These are phyloP conservation scores for Magallana ariakensis DNA, from an alignment of 1,140 invertebrate genomes.

Conservation along the genomic window DNA sequence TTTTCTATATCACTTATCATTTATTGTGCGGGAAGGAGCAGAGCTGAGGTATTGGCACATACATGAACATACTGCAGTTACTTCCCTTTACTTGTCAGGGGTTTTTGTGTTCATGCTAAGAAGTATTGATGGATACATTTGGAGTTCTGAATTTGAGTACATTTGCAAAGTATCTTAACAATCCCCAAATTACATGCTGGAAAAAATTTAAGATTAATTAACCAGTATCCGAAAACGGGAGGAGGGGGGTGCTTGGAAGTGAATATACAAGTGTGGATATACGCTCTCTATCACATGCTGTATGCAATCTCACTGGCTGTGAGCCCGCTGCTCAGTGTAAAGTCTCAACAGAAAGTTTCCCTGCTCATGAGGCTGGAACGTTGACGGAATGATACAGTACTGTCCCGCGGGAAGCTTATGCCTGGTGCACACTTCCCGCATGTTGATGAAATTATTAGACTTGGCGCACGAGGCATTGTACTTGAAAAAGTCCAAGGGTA, in stretches of 20 bases:
- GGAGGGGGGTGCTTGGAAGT: too few relatives aligned
- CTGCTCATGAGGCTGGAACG: constrained; percentile 1
- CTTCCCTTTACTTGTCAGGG: not conserved
- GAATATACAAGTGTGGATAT: too few relatives aligned
- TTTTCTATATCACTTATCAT: too few relatives aligned
- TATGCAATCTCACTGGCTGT: constrained; percentile 22
- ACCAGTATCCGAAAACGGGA: too few relatives aligned
- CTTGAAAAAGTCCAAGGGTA: constrained; percentile 32
- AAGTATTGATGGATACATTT: too few relatives aligned
- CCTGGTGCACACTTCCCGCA: constrained; percentile 4
- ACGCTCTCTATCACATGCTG: not conserved
- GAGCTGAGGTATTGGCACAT: too few relatives aligned
- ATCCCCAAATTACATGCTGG: too few relatives aligned
- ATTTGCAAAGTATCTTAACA: too few relatives aligned
- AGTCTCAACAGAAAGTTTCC: constrained; percentile 18
- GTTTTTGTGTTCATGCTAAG: constrained; percentile 45
- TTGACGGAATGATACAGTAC: constrained; percentile 37
- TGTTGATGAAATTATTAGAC: constrained; percentile 39
- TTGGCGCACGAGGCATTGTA: constrained; percentile 41
- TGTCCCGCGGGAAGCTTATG: constrained; percentile 14
- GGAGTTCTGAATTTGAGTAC: too few relatives aligned
- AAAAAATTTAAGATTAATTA: too few relatives aligned
- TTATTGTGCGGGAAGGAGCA: too few relatives aligned
- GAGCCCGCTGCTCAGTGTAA: not conserved
- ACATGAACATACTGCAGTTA: not conserved